Evolutionary conservation across 2,888 invertebrate genomes (phyloP).

Genomic region (Opisthograptis luteolata): DNA sequence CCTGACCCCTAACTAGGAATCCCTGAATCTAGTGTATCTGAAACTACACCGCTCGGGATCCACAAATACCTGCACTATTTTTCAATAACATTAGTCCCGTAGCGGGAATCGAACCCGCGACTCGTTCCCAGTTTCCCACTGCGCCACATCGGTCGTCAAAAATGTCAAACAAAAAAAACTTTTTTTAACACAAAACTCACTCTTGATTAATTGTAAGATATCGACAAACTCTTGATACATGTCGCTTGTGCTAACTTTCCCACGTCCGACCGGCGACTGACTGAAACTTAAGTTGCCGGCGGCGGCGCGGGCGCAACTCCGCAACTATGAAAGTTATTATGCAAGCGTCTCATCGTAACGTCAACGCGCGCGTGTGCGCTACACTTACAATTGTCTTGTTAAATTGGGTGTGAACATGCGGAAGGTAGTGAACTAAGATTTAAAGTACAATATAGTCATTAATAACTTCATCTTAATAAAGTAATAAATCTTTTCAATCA

Average conservation of each 20-base stretch:
- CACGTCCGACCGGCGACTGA: slow-evolving; percentile 4
- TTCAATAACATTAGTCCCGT: too few relatives aligned
- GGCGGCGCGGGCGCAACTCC: slow-evolving; percentile 2
- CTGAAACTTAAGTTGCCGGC: slow-evolving; percentile 9
- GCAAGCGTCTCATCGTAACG: slow-evolving; percentile 19
- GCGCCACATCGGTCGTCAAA: too few relatives aligned
- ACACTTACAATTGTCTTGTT: slow-evolving; percentile 17
- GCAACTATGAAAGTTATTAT: slow-evolving; percentile 27
- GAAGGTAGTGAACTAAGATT: slow-evolving; percentile 4
- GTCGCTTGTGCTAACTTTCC: slow-evolving; percentile 16
- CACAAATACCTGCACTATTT: too few relatives aligned
- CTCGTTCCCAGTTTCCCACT: too few relatives aligned
- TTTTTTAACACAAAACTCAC: slow-evolving; percentile 30
- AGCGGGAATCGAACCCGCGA: too few relatives aligned
- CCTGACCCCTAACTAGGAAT: too few relatives aligned
- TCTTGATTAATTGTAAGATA: slow-evolving; percentile 40
- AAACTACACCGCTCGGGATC: too few relatives aligned
- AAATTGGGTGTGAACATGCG: slow-evolving; percentile 15
- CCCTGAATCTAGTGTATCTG: too few relatives aligned
- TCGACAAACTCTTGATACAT: slow-evolving; percentile 45
- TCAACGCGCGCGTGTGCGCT: slow-evolving; percentile 6
- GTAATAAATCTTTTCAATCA: too few relatives aligned
- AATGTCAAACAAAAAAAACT: too few relatives aligned
- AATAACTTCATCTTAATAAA: too few relatives aligned
- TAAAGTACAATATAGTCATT: background rate